These are phyloP conservation scores for Cheracebus regulus DNA, from an alignment of 2,797 vertebrate species.

Conservation along the genomic window DNA sequence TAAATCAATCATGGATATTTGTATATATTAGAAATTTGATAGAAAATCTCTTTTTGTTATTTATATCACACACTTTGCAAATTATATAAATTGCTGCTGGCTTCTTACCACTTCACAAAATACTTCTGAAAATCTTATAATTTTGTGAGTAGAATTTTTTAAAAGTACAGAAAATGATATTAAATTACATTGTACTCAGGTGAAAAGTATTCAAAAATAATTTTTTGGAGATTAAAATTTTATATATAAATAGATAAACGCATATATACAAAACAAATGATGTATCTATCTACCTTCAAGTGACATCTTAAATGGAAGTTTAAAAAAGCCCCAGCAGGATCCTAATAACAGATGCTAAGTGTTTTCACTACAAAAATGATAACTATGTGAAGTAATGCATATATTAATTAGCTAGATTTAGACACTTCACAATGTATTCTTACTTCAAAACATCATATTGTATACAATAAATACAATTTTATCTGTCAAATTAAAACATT, in stretches of 20 bases:
- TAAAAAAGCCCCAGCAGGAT: not conserved
- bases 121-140: not conserved
- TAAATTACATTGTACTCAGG: not conserved
- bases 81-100: not conserved
- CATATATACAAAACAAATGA: not conserved
- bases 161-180: not conserved
- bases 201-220: conserved; percentile 52
- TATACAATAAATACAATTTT: not conserved
- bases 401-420: not conserved
- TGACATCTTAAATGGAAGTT: not conserved
- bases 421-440: not conserved
- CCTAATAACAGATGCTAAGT: not conserved
- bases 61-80: not conserved
- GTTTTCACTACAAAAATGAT: not conserved
- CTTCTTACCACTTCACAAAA: not conserved
- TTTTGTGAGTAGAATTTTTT: not conserved
- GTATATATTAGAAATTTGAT: not conserved
- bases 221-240: not conserved
- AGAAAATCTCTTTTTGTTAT: not conserved
- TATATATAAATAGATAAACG: not conserved
- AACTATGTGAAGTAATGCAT: not conserved
- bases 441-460: not conserved
- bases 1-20: not conserved
- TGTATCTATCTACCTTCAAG: not conserved
- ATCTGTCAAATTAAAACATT: not conserved